A percentile compares a stretch with the other conserved stretches of the same genome.
Evolutionary conservation across 2,797 vertebrate species (phyloP).

Genomic region (Bradypodion pumilum): DNA sequence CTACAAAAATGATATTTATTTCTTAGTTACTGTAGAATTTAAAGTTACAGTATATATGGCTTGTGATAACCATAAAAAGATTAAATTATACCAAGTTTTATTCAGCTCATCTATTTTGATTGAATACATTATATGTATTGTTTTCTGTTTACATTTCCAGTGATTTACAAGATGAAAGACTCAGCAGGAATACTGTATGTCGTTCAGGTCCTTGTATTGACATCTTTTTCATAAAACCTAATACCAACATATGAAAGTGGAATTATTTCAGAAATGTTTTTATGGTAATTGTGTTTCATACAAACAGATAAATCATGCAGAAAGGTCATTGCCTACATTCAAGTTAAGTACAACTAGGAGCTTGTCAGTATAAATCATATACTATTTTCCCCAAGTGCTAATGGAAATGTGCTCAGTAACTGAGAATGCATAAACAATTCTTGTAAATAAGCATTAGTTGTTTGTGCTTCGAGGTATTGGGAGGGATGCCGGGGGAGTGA

Average conservation of each 20-base stretch:
- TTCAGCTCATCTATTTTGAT: constrained; percentile 63
- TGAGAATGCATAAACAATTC: constrained; percentile 53
- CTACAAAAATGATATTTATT: constrained; percentile 46
- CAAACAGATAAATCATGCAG: constrained; percentile 57
- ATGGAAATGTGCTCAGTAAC: constrained; percentile 59
- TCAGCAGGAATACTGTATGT: constrained; percentile 50
- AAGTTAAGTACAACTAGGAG: constrained; percentile 60
- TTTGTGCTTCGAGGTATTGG: constrained; percentile 41
- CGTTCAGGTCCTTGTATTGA: constrained; percentile 40
- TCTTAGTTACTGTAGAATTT: constrained; percentile 32
- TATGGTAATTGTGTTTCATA: constrained; percentile 59
- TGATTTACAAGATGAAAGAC: constrained; percentile 59
- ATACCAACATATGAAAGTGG: constrained; percentile 54
- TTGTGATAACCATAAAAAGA: constrained; percentile 55
- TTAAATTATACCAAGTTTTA: constrained; percentile 64
- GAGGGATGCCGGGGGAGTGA: constrained; percentile 1
- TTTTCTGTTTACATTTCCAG: constrained; percentile 57
- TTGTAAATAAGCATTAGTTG: constrained; percentile 61
- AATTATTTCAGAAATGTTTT: constrained; percentile 58
- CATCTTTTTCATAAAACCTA: constrained; percentile 33
- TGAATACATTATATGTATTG: constrained; percentile 58
- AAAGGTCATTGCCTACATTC: constrained; percentile 62
- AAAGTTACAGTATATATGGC: constrained; percentile 57
- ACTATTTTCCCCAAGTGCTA: constrained; percentile 54
- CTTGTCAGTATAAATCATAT: constrained; percentile 63